Evolutionary conservation across 2,888 invertebrate species (phyloP).

Genomic region (Troides oblongomaculatus): DNA sequence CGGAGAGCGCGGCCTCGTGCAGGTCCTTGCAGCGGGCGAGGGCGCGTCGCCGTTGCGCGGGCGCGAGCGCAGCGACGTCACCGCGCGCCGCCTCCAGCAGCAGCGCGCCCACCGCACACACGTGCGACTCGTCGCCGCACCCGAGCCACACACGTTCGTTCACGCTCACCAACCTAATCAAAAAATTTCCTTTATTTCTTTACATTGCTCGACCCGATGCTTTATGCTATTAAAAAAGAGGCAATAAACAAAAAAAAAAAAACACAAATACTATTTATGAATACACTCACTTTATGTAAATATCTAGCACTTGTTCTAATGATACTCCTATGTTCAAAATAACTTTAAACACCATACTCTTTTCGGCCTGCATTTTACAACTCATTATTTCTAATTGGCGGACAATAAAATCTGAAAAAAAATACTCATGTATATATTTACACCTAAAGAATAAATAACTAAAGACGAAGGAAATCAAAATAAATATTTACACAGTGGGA

Average conservation of each 20-base stretch:
- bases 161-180: constrained; percentile 84
- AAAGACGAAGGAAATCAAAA: neutral
- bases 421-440: neutral
- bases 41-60: constrained; percentile 61
- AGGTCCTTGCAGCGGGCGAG: constrained; percentile 70
- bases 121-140: constrained; percentile 91
- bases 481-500: constrained; percentile 86
- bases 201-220: no score
- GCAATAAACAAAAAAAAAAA: neutral
- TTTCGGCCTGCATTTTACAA: constrained; percentile 85
- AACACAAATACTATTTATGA: neutral
- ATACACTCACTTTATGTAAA: constrained; percentile 86
- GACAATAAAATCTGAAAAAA: constrained; percentile 84
- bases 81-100: constrained; percentile 84
- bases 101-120: constrained; percentile 87
- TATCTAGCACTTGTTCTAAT: constrained; percentile 87
- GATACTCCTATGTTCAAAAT: constrained; percentile 88
- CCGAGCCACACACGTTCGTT: constrained; percentile 93
- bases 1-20: constrained; percentile 67
- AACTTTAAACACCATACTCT: constrained; percentile 87
- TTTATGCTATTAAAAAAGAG: no score
- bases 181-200: no score
- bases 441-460: neutral
- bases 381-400: constrained; percentile 88
- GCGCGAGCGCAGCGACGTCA: constrained; percentile 79